Base-by-base conservation (phyloP, 2,888 invertebrate genomes). In the Xestia c-nigrum region DNA sequence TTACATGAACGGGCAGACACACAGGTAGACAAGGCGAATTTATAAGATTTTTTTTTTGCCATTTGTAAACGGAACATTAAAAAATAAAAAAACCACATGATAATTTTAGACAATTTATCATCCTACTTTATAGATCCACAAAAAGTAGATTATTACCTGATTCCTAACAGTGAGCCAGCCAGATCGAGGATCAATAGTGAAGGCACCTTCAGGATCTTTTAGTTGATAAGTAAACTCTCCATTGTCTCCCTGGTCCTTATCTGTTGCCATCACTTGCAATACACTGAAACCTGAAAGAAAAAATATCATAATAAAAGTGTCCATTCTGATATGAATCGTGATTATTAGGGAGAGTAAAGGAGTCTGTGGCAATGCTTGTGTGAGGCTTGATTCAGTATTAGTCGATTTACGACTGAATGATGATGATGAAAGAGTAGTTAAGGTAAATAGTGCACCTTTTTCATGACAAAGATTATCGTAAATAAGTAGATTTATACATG, bases 151-250 rank as follows among this genome's bases (percentile, higher is more conserved):
- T 38, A 9, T 19, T 88, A 96, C 97, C 94, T 97, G 97, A 87
- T 98, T 97, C 65, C 97, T 97, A 21, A 99, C 99, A 21, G 98
- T 98, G 31, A 99, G 97, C 99, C 99, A 99, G 0, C 99, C 99
- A 12, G 98, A 97, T 86, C 97, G 97, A 0, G 98, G 97, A 79
- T 99, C 98, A 70, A 99, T 98, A 9, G 97, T 97, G 91, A 99
- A 99, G 0, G 99, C 98, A 4, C 98, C 98, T 31, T 97, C 97
- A 0, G 97, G 97, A 88, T 98, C 98, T 57, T 97, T 97, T 5
- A 99, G 95, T 87, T 98, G 98, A 92, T 98, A 99, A 0, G 97
- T 97, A 89, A 99, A 99, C 89, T 98, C 98, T 0, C 98, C 98
- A 91, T 99, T 99, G 82, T 98, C 98, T 0, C 98, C 98, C 95